phyloP scores from a whole-genome alignment of 2,113 vertebrate species.

The Plotosus lineatus region DNA sequence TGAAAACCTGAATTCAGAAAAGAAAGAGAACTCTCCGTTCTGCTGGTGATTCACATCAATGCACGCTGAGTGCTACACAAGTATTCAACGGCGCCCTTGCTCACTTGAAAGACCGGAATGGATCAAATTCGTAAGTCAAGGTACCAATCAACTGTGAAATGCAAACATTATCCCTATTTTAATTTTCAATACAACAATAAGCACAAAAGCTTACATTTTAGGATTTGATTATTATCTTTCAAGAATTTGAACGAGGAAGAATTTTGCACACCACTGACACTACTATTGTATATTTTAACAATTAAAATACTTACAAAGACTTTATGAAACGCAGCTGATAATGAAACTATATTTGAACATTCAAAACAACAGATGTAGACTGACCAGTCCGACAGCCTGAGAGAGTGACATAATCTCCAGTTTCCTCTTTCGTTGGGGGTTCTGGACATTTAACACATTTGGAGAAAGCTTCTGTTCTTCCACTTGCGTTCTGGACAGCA shows the following conservation, averaged over 20 bases:
- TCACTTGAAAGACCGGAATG: too few species aligned
- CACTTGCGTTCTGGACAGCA: conserved; percentile 72
- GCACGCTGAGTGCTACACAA: too few species aligned
- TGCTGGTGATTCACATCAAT: too few species aligned
- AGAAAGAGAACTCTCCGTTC: too few species aligned
- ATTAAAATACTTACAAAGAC: background rate
- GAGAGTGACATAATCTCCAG: conserved; percentile 83
- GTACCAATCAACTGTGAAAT: too few species aligned
- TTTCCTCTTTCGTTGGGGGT: conserved; percentile 92
- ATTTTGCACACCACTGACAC: background rate
- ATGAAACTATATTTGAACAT: background rate
- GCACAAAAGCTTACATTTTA: background rate
- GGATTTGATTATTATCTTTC: background rate
- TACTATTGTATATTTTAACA: too few species aligned
- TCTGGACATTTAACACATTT: conserved; percentile 83
- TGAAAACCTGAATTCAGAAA: too few species aligned
- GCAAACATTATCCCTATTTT: background rate
- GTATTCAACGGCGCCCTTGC: too few species aligned
- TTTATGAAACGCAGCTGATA: background rate
- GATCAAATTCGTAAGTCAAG: too few species aligned
- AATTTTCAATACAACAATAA: background rate
- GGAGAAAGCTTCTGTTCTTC: conserved; percentile 81
- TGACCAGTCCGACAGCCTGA: conserved; percentile 88
- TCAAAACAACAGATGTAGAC: background rate
- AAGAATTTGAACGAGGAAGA: background rate